Evolutionary conservation across 1,140 invertebrate species (phyloP).

Genomic region (Liolophura sinensis): DNA sequence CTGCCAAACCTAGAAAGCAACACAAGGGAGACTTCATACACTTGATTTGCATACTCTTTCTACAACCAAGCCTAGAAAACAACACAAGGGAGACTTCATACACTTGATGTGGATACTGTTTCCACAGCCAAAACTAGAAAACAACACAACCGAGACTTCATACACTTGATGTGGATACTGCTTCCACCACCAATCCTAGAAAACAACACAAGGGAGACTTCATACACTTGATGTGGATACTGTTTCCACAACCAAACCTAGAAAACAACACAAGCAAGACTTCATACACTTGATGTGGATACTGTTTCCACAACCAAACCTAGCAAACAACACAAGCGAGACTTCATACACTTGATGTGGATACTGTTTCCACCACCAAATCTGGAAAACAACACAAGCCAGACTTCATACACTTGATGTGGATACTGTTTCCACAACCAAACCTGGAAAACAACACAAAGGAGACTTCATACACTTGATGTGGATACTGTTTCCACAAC

Average conservation of each 20-base stretch:
- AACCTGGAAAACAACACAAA: too few species aligned
- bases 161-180: constrained; percentile 60
- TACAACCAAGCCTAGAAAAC: constrained; percentile 53
- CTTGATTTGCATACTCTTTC: constrained; percentile 59
- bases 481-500: constrained; percentile 60
- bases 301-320: constrained; percentile 59
- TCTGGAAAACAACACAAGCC: too few species aligned
- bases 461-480: constrained; percentile 61
- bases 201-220: too few species aligned
- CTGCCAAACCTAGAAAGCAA: constrained; percentile 50
- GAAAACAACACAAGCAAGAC: too few species aligned
- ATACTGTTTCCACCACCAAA: constrained; percentile 60
- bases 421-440: too few species aligned
- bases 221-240: constrained; percentile 61
- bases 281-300: constrained; percentile 61
- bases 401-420: too few species aligned
- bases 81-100: constrained; percentile 39
- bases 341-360: constrained; percentile 60
- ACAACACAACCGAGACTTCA: constrained; percentile 32
- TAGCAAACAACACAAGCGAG: constrained; percentile 14
- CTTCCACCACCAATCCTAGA: constrained; percentile 58
- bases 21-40: constrained; percentile 48
- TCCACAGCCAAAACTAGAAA: constrained; percentile 55
- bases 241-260: constrained; percentile 59
- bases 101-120: constrained; percentile 60